Base-by-base conservation (phyloP, 1,140 invertebrate species). In the Calliphora vicina region DNA sequence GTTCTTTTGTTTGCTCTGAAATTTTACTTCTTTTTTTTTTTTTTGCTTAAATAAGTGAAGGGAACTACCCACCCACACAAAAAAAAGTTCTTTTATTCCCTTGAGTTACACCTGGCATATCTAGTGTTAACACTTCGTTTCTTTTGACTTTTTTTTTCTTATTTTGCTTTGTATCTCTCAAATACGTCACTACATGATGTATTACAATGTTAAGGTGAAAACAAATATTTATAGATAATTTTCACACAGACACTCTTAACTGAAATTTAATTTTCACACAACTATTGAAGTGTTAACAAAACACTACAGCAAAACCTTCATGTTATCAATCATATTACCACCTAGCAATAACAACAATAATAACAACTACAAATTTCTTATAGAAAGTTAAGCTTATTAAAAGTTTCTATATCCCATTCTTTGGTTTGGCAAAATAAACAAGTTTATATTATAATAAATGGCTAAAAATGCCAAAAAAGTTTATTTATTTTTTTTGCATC, bases 131-230 rank as follows among this genome's bases (percentile, higher is more conserved):
- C 61, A 67, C 61, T 20, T 25, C 61, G n/a, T 67, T n/a, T 50
- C 45, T 67, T 20, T 67, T 67, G n/a, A 23, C 1, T 1, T 67
- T 67, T 23, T 67, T 61, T 61, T 61, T 10, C 15, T 6, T 17
- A 50, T 50, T 50, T 50, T 50, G 4, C 45, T 50, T 13, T 25
- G 23, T 67, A 20, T 67, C 61, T 67, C 20, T 35, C 35, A 35
- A 67, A 67, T 67, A 67, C 61, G 61, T 67, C 61, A 67, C 61
- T 67, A 23, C 2, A 67, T 67, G 61, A 67, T 67, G 61, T 67
- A 67, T 67, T 67, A 67, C 61, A 67, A 23, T 67, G 61, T 67
- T 67, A 67, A 23, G 20, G 20, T 10, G 3, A 67, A 20, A 67
- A 67, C n/a, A 25, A 67, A 67, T 23, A 67, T 23, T 23, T 67